Conservation (phyloP, 2,888 invertebrate species). For the Autographa pulchrina region DNA sequence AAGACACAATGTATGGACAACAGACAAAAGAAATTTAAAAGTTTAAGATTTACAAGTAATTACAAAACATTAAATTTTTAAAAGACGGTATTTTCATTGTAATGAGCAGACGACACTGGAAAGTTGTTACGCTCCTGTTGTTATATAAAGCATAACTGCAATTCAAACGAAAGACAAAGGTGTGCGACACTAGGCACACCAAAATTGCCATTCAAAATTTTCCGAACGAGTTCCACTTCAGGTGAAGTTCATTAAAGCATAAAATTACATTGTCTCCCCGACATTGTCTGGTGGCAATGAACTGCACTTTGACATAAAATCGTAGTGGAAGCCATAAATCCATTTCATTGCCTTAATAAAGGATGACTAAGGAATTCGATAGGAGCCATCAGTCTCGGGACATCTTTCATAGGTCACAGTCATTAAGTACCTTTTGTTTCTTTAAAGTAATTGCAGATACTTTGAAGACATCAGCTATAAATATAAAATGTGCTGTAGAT, state of each 20-base stretch:
- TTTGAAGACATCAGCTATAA: conserved; percentile 25
- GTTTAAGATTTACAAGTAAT: conserved; percentile 68
- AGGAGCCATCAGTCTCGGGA: conserved; percentile 81
- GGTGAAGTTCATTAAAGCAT: conserved; percentile 87
- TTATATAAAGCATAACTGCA: conserved; percentile 87
- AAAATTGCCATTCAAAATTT: conserved; percentile 87
- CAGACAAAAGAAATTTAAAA: conserved; percentile 62
- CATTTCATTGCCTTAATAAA: conserved; percentile 88
- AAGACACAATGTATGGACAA: conserved; percentile 36
- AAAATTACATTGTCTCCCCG: conserved; percentile 88
- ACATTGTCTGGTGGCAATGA: conserved; percentile 88
- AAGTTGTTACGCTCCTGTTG: conserved; percentile 84
- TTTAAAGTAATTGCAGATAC: conserved; percentile 46
- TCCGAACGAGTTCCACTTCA: conserved; percentile 86
- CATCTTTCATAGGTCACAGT: conserved; percentile 76
- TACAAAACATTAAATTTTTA: conserved; percentile 60
- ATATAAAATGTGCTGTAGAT: conserved; percentile 12
- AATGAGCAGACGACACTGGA: conserved; percentile 76
- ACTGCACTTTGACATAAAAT: conserved; percentile 90
- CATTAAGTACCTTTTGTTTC: conserved; percentile 72
- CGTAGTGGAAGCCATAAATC: conserved; percentile 86
- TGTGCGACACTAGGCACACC: conserved; percentile 75
- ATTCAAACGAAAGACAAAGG: conserved; percentile 84
- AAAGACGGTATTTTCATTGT: conserved; percentile 67
- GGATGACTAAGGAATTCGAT: conserved; percentile 84